Evolutionary conservation across 2,888 invertebrate species (phyloP).

Genomic region (Trisateles emortualis): DNA sequence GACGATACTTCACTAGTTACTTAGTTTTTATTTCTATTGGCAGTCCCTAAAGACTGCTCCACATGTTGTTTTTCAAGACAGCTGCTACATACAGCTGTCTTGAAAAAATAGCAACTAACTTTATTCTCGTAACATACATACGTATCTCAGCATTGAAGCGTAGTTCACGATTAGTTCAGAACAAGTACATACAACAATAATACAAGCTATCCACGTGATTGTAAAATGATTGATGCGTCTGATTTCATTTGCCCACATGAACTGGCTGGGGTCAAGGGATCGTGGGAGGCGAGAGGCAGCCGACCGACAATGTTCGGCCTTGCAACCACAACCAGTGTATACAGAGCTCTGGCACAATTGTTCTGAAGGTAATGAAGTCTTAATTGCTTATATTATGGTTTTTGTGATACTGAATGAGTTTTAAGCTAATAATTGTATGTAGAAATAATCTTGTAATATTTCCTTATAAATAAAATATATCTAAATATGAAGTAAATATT

Average conservation of each 20-base stretch:
- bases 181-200: conserved; percentile 25
- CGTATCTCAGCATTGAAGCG: conserved; percentile 8
- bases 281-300: conserved; percentile 58
- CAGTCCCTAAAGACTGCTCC: no score
- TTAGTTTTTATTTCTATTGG: no score
- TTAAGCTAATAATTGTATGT: conserved; percentile 5
- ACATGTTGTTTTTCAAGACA: no score
- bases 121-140: conserved; percentile 1
- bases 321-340: conserved; percentile 42
- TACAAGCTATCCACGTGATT: conserved; percentile 54
- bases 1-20: no score
- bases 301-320: conserved; percentile 54
- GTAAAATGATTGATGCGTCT: conserved; percentile 68
- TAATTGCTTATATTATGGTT: conserved; percentile 32
- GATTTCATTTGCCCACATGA: conserved; percentile 69
- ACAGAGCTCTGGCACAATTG: conserved; percentile 42
- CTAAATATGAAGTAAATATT: no score
- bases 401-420: conserved; percentile 11
- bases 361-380: conserved; percentile 39
- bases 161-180: conserved; percentile 16
- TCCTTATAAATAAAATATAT: no score
- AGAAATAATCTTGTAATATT: not conserved
- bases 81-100: no score
- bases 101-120: not conserved
- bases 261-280: conserved; percentile 60